Base-by-base conservation (phyloP, 1,140 invertebrate species). In the Pissodes strobi region DNA sequence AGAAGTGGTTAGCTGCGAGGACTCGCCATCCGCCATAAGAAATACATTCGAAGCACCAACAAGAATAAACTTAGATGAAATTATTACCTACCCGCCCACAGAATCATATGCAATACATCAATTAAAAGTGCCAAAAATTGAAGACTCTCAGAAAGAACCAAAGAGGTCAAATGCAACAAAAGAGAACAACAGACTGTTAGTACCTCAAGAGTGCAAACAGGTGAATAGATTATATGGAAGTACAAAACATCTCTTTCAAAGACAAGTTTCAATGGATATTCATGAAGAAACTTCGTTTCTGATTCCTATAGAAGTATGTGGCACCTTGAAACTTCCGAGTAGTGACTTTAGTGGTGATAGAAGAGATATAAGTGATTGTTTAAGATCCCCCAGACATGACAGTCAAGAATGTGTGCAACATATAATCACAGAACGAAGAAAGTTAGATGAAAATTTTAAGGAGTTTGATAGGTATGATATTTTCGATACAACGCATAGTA, bases 161-260 rank as follows among this genome's bases (percentile, higher is more conserved):
- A 69, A 68, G 19, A 56, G 64, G 45, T 68, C 66, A 22, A 69
- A 69, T 38, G 68, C 72, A 60, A 71, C 65, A 1, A 58, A 60
- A 38, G 63, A 59, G 13, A 69, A 27, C 18, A 73, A 71, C 37
- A 39, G 63, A 34, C 61, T 79, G 30, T 62, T 63, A 39, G 64
- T 79, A 10, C 72, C 74, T 0, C 59, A 56, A 13, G 74, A 74
- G 66, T 45, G 57, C 12, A 73, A 75, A 58, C 72, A 72, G 1
- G 25, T 73, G 5, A 74, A 74, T 17, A 75, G 72, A 67, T 66
- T 77, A 21, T 81, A 78, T 60, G 79, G 79, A 10, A 81, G 79
- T 62, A 76, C 76, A 6, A 79, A 78, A 58, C 76, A 78, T 65
- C 65, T 79, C 2, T 77, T 79, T 59, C 64, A 72, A 43, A 78